Evolutionary conservation across 2,113 vertebrate species (phyloP).

Genomic region (Microcebus griseorufus): DNA sequence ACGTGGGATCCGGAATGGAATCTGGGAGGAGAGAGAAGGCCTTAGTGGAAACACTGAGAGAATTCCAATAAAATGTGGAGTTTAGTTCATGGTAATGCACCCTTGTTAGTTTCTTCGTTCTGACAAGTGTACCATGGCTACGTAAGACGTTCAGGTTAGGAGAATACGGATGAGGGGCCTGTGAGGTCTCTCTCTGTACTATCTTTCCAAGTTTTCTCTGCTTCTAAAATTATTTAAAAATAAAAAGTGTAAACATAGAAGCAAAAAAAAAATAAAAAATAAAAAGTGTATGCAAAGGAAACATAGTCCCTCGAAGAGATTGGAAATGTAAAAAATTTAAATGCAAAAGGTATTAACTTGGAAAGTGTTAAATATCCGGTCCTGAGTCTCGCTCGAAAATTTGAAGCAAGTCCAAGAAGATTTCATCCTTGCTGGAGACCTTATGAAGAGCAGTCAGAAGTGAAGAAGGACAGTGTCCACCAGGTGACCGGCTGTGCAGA

Average conservation of each 20-base stretch:
- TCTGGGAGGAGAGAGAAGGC: no score
- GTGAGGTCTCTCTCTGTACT: no score
- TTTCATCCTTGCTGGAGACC: fast-evolving
- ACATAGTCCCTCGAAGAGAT: background rate
- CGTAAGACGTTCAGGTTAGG: background rate
- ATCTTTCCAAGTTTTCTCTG: background rate
- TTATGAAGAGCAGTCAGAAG: background rate
- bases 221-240: background rate
- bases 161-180: fast-evolving
- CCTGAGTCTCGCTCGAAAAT: background rate
- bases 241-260: background rate
- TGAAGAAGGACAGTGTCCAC: background rate
- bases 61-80: background rate
- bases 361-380: fast-evolving
- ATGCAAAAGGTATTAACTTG: background rate
- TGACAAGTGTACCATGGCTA: fast-evolving
- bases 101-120: background rate
- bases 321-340: no score
- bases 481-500: background rate
- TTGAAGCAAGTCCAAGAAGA: background rate
- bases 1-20: no score
- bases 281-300: background rate
- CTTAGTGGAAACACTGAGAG: fast-evolving
- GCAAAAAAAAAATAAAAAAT: no score
- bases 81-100: background rate